These are phyloP conservation scores for Oxycera nigricornis DNA, from an alignment of 2,888 invertebrate genomes.

Conservation along the genomic window DNA sequence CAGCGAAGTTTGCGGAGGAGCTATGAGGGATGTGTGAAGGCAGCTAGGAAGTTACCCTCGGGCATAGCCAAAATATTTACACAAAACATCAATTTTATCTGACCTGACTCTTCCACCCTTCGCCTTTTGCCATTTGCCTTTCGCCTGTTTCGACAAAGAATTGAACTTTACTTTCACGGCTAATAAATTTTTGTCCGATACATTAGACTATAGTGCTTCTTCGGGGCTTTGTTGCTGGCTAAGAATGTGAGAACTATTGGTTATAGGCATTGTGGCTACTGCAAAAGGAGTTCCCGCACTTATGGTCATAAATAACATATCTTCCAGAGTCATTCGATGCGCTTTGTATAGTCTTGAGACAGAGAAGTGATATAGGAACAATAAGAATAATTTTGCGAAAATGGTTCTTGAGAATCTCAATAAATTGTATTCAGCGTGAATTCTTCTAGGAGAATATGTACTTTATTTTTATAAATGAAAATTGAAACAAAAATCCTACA, in stretches of 20 bases:
- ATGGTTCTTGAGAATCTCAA: too few species aligned
- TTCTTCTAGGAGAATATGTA: too few species aligned
- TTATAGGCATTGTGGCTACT: too few species aligned
- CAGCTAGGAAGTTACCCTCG: constrained; percentile 35
- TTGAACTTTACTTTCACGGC: constrained; percentile 46
- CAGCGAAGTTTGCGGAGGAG: not conserved
- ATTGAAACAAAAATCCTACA: too few species aligned
- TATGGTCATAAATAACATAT: too few species aligned
- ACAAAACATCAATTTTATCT: constrained; percentile 42
- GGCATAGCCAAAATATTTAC: constrained; percentile 45
- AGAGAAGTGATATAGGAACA: too few species aligned
- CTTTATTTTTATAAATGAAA: too few species aligned
- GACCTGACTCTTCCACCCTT: constrained; percentile 28
- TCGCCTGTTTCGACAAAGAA: constrained; percentile 11
- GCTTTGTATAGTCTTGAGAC: too few species aligned
- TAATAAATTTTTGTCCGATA: constrained; percentile 49
- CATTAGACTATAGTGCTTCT: constrained; percentile 41
- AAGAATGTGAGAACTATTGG: not conserved
- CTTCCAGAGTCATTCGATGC: too few species aligned
- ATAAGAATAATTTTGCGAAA: too few species aligned
- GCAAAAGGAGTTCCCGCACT: too few species aligned
- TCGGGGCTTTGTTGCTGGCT: not conserved
- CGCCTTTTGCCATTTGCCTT: not conserved
- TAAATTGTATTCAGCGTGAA: too few species aligned
- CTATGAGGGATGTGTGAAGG: constrained; percentile 1